A percentile compares a stretch with the other conserved stretches of the same genome.
Evolutionary conservation across 2,113 vertebrate species (phyloP).

Genomic region (Canis aureus): DNA sequence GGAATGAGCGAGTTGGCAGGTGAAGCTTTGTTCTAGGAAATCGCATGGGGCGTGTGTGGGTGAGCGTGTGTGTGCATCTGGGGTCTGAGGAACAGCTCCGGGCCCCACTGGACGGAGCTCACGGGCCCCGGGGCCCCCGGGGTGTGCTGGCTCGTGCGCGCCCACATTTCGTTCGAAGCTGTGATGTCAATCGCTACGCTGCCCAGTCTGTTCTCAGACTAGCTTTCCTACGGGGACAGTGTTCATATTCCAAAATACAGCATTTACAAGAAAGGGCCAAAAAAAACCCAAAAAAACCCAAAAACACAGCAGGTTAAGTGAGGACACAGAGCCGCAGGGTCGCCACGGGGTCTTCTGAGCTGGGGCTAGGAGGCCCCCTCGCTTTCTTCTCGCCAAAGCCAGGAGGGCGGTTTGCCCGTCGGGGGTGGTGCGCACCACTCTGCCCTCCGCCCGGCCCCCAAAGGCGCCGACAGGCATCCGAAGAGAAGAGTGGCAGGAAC

Average conservation of each 20-base stretch:
- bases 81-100: neutral
- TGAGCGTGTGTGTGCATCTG: accelerated
- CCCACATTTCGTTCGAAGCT: too few relatives aligned
- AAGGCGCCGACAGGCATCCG: constrained; percentile 81
- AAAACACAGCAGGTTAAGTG: neutral
- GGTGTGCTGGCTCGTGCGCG: accelerated
- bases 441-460: constrained; percentile 78
- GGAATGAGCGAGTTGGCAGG: neutral
- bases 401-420: constrained; percentile 51
- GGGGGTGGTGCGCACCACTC: constrained; percentile 15
- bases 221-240: neutral
- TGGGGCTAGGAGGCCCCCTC: constrained; percentile 44
- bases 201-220: neutral
- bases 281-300: neutral
- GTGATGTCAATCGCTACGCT: neutral
- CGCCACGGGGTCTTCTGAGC: constrained; percentile 59
- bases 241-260: neutral
- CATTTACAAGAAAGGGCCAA: neutral
- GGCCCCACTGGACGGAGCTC: neutral
- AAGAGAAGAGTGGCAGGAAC: constrained; percentile 78
- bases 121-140: too few relatives aligned
- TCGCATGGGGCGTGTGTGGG: neutral
- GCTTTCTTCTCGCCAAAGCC: constrained; percentile 39
- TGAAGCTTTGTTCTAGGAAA: neutral
- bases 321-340: neutral